Conservation (phyloP, 2,113 vertebrate species). For the Cynocephalus volans region DNA sequence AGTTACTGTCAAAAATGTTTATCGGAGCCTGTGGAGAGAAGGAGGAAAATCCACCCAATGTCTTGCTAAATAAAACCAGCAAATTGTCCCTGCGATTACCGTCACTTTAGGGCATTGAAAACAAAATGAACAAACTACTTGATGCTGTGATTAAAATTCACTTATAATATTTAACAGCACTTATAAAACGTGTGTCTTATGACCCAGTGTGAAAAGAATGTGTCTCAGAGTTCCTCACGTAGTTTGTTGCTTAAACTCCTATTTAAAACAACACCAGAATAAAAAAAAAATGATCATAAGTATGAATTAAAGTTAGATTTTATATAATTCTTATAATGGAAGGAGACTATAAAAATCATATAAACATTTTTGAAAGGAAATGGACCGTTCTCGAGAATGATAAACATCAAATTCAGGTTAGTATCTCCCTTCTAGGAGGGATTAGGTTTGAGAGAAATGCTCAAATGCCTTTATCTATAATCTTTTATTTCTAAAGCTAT, state of each 20-base stretch:
- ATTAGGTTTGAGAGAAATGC: neutral
- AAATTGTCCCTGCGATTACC: constrained; percentile 77
- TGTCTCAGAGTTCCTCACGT: neutral
- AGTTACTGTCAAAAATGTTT: constrained; percentile 85
- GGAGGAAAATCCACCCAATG: constrained; percentile 73
- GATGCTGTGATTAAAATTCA: neutral
- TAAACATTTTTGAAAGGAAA: neutral
- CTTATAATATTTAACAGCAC: neutral
- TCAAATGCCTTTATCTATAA: neutral
- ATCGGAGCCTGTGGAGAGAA: constrained; percentile 69
- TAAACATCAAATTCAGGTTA: neutral
- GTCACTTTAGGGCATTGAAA: constrained; percentile 79
- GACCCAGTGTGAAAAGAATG: neutral
- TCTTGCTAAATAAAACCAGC: constrained; percentile 81
- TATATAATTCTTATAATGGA: neutral
- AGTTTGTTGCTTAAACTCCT: neutral
- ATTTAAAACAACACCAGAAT: neutral
- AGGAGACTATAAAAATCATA: neutral
- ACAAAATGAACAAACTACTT: constrained; percentile 52
- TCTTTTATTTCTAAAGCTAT: constrained; percentile 39
- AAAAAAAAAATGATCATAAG: neutral
- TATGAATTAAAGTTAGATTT: neutral
- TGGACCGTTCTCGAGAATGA: neutral
- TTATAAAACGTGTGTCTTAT: neutral
- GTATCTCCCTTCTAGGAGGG: neutral